A percentile compares a stretch with the other conserved stretches of the same genome.
These are phyloP conservation scores for Bergia sp. DNA, from an alignment of 92 coral and sea anemone species.

Conservation along the genomic window DNA sequence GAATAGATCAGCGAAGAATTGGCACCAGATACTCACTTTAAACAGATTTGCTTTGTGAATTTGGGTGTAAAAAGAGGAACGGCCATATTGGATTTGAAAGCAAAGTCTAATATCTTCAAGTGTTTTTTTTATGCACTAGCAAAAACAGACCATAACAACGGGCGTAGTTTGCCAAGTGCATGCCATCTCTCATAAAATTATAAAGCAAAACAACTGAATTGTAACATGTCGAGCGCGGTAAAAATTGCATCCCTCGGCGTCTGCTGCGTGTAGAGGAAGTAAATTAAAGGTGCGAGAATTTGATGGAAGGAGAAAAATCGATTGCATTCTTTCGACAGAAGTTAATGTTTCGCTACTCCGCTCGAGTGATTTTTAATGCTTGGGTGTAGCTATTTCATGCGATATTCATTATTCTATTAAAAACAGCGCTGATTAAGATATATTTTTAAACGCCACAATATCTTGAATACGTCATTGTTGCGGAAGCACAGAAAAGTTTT, in stretches of 20 bases:
- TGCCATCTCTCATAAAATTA: not conserved
- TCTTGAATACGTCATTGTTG: too few relatives aligned
- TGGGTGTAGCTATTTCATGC: not conserved
- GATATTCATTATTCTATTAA: too few relatives aligned
- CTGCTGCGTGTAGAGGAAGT: not conserved
- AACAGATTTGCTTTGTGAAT: not conserved
- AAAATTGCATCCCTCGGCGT: too few relatives aligned
- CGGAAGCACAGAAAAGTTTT: too few relatives aligned
- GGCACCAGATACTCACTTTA: not conserved
- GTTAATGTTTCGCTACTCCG: too few relatives aligned
- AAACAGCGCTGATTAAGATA: too few relatives aligned
- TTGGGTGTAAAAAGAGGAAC: not conserved
- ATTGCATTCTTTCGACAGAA: not conserved
- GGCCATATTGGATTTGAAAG: not conserved
- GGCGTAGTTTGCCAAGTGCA: not conserved
- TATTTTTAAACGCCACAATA: not conserved
- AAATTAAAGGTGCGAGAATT: not conserved
- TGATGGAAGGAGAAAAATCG: not conserved
- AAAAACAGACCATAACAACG: not conserved
- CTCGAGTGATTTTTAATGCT: not conserved
- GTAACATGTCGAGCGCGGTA: too few relatives aligned
- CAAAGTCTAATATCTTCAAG: slow-evolving; percentile 19
- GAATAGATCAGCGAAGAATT: not conserved
- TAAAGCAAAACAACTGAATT: too few relatives aligned
- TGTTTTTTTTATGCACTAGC: not conserved